Evolutionary conservation across 2,113 vertebrate genomes (phyloP).

Genomic region (Eulemur macaco): DNA sequence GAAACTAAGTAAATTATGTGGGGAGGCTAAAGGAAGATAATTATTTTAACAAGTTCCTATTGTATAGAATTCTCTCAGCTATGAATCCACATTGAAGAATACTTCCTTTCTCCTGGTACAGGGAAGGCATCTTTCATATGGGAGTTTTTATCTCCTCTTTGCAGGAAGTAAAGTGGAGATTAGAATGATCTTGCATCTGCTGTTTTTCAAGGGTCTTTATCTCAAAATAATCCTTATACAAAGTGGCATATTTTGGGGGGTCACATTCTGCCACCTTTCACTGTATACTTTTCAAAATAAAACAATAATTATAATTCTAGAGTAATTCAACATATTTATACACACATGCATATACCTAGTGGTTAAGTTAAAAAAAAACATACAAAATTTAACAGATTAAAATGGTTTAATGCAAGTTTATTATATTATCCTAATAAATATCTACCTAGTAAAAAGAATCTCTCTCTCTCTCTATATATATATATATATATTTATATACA

Average conservation of each 20-base stretch:
- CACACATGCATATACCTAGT: neutral
- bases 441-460: neutral
- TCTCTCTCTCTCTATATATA: no score
- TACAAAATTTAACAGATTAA: neutral
- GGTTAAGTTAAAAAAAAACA: neutral
- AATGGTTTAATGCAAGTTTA: neutral
- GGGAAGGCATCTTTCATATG: neutral
- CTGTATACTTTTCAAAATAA: constrained; percentile 13
- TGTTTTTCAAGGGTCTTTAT: constrained; percentile 10
- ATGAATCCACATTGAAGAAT: neutral
- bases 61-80: neutral
- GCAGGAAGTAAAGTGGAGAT: neutral
- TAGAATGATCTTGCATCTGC: neutral
- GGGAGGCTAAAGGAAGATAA: neutral
- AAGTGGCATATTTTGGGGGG: neutral
- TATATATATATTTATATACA: no score
- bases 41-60: neutral
- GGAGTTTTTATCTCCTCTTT: neutral
- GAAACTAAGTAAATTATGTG: neutral
- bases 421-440: constrained; percentile 3
- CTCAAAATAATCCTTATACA: neutral
- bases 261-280: neutral
- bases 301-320: constrained; percentile 24
- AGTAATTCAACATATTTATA: constrained; percentile 26
- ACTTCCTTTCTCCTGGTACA: neutral